Evolutionary conservation across 2,888 invertebrate species (phyloP), one percentile per base, ranked within the genome.

Genomic region (Thyatira batis): DNA sequence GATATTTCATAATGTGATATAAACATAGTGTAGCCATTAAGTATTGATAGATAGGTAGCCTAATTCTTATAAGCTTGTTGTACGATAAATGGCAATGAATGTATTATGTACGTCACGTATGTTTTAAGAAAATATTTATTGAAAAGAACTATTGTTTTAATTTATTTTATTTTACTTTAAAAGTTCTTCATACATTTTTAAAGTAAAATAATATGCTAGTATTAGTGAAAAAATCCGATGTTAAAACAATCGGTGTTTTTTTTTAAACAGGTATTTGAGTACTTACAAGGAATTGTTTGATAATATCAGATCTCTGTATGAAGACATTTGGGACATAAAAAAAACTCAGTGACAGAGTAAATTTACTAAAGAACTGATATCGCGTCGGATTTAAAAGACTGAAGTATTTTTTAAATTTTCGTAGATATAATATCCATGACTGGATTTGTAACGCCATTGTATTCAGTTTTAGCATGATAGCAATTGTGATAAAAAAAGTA

Each of bases 1-100:
- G 88, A 86, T 89, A 85, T 83, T 84, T 87, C 83, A 85, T 85
- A 48, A 85, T 91, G 91, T 91, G 91, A 91, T 91, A 91, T 91
- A 90, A 82, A 79, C 55, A 67, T 90, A 89, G 81, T 78, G 55
- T 86, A 85, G 82, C 62, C 70, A 69, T 53, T 85, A 85, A 85
- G 80, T 79, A 69, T 69, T 70, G 39, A 39, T 39, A 17, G 75
- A 74, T 79, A 76, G 67, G 61, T 80, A 78, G 75, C 60, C 54
- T 73, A 69, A 71, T 73, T 27, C 8, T 46, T 67, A 64, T 70
- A 68, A 78, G 73, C 77, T 74, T 76, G 71, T 71, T 71, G 68
- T 82, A 78, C 81, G 78, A 66, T 58, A 73, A 76, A 76, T 64
- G 62, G 69, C 70, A 77, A 73, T 71, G 64, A 78, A 71, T 66